These are phyloP conservation scores for Adelosebastes latens DNA, from an alignment of 2,797 vertebrate genomes.

Conservation along the genomic window DNA sequence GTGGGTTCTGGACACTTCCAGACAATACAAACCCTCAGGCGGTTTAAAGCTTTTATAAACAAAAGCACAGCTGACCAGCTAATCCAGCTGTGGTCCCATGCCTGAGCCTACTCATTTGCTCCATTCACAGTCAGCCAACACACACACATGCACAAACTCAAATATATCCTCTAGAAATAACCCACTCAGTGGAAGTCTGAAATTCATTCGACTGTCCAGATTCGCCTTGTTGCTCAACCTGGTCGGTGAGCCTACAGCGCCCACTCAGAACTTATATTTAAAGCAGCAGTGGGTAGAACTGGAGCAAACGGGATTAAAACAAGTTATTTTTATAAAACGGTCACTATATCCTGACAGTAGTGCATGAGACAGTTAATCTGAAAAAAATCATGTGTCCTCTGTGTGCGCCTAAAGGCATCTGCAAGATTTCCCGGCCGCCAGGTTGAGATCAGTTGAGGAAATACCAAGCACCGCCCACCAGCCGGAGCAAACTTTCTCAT, in stretches of 20 bases:
- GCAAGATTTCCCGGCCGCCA: too few species aligned
- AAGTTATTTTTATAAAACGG: too few species aligned
- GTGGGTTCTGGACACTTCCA: conserved; percentile 33
- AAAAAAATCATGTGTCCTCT: too few species aligned
- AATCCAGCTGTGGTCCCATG: conserved; percentile 78
- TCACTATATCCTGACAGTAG: too few species aligned
- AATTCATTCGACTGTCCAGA: neutral
- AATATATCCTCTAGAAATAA: conserved; percentile 43
- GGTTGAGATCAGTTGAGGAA: too few species aligned
- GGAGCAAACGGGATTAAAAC: too few species aligned
- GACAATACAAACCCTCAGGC: conserved; percentile 60
- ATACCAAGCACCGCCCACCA: too few species aligned
- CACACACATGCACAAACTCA: conserved; percentile 23
- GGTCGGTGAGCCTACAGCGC: neutral
- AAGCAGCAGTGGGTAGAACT: neutral
- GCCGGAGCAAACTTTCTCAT: too few species aligned
- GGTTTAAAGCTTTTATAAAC: conserved; percentile 57
- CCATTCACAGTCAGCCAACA: conserved; percentile 51
- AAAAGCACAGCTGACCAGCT: conserved; percentile 68
- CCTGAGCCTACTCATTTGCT: conserved; percentile 52
- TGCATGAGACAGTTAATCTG: too few species aligned
- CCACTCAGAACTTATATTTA: neutral
- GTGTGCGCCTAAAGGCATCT: too few species aligned
- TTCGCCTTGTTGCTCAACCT: neutral
- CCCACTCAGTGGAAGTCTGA: conserved; percentile 7